Percentiles rank a stretch among this genome's conserved stretches.
Evolutionary conservation across 92 coral and sea anemone genomes (phyloP).

Genomic region (Bergia sp.): DNA sequence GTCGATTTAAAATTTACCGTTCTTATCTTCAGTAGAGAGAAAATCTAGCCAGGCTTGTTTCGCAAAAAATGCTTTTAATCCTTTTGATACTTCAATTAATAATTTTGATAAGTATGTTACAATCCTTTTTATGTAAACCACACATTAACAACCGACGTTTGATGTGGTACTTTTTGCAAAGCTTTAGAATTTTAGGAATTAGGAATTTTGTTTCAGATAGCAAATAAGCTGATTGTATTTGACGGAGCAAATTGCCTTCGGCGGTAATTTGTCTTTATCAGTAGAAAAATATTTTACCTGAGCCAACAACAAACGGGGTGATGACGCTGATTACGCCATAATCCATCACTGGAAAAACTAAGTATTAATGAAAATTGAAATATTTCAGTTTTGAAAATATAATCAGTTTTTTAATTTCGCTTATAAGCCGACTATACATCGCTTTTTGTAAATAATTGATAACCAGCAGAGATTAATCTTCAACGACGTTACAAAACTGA

Average conservation of each 20-base stretch:
- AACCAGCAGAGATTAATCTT: background rate
- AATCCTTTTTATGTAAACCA: background rate
- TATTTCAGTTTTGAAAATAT: background rate
- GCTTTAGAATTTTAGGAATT: background rate
- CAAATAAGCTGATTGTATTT: background rate
- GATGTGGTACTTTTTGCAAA: background rate
- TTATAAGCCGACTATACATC: slow-evolving; percentile 1
- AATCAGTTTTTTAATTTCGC: background rate
- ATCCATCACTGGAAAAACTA: background rate
- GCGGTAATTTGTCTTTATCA: background rate
- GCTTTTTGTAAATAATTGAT: slow-evolving; percentile 26
- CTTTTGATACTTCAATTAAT: too few relatives aligned
- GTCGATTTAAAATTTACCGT: too few relatives aligned
- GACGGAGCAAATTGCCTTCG: background rate
- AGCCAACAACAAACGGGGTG: background rate
- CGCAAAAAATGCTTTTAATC: background rate
- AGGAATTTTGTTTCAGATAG: background rate
- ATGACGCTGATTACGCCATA: background rate
- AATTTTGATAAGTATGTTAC: background rate
- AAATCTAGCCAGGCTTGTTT: background rate
- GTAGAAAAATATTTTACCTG: background rate
- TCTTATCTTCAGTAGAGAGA: background rate
- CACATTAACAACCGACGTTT: background rate
- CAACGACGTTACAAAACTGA: background rate
- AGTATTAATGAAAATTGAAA: slow-evolving; percentile 2